phyloP scores from a whole-genome alignment of 2,113 vertebrate genomes.

The Lepisosteus oculatus region DNA sequence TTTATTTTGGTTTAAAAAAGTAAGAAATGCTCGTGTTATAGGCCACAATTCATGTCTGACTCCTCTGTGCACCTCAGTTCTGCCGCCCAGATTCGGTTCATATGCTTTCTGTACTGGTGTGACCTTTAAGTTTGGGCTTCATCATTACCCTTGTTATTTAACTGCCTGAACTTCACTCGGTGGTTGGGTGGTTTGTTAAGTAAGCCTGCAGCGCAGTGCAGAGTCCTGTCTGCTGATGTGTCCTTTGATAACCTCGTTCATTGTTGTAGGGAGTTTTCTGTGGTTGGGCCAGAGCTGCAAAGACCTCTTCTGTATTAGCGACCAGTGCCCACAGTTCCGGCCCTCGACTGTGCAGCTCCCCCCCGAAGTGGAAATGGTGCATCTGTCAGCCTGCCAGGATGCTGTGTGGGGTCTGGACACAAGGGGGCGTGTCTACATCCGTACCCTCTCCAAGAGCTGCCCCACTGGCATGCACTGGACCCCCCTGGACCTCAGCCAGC shows the following conservation, averaged over 20 bases:
- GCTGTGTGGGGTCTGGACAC: slow-evolving; percentile 89
- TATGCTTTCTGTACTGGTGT: too few species aligned
- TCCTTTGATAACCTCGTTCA: background rate
- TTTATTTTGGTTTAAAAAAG: too few species aligned
- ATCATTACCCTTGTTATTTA: too few species aligned
- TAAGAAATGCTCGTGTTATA: too few species aligned
- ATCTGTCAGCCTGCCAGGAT: slow-evolving; percentile 84
- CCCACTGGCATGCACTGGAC: slow-evolving; percentile 90
- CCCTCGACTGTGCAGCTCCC: slow-evolving; percentile 86
- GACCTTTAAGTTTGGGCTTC: too few species aligned
- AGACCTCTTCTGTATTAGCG: slow-evolving; percentile 87
- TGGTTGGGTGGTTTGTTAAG: too few species aligned
- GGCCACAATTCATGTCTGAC: too few species aligned
- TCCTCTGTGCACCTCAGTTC: too few species aligned
- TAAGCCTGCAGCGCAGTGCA: too few species aligned
- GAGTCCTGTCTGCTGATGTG: too few species aligned
- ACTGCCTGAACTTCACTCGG: too few species aligned
- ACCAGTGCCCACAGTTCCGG: slow-evolving; percentile 79
- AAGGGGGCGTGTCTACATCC: slow-evolving; percentile 80
- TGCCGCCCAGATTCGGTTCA: too few species aligned
- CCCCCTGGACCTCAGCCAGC: slow-evolving; percentile 86
- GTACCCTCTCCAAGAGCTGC: slow-evolving; percentile 81
- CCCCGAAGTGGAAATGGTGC: slow-evolving; percentile 76
- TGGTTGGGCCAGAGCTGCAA: slow-evolving; percentile 94
- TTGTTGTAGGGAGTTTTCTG: slow-evolving; percentile 77